These are phyloP conservation scores for Rhamnusium bicolor DNA, from an alignment of 2,888 invertebrate genomes.

Conservation along the genomic window DNA sequence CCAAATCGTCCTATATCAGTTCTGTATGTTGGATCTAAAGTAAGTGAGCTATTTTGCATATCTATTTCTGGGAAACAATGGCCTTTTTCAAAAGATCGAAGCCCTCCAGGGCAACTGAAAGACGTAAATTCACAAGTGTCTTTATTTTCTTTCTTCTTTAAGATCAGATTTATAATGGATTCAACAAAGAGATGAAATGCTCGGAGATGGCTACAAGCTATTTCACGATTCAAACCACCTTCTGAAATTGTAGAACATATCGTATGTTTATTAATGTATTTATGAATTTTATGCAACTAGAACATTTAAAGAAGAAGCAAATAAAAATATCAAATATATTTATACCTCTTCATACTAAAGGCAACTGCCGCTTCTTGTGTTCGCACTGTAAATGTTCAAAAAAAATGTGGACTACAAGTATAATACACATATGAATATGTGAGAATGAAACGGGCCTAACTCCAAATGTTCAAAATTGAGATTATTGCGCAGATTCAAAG, in stretches of 20 bases:
- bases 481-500: too few species aligned
- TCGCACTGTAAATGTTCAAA: too few species aligned
- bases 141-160: conserved; percentile 57
- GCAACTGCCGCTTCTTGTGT: too few species aligned
- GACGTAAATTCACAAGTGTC: conserved; percentile 68
- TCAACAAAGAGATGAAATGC: conserved; percentile 74
- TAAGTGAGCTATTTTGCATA: conserved; percentile 60
- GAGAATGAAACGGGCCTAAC: too few species aligned
- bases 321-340: too few species aligned
- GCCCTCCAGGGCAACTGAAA: conserved; percentile 74
- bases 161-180: conserved; percentile 66
- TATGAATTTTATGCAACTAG: background rate
- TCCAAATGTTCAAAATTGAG: too few species aligned
- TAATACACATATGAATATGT: too few species aligned
- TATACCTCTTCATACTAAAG: too few species aligned
- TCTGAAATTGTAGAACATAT: conserved; percentile 51
- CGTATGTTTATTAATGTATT: too few species aligned
- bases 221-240: conserved; percentile 64
- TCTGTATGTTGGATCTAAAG: conserved; percentile 59
- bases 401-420: too few species aligned
- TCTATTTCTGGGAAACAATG: conserved; percentile 72
- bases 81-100: conserved; percentile 71
- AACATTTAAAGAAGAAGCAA: too few species aligned
- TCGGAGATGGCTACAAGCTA: conserved; percentile 76
- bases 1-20: conserved; percentile 66